Conservation (phyloP, 1,140 invertebrate species). For the Neuroterus valhalla region DNA sequence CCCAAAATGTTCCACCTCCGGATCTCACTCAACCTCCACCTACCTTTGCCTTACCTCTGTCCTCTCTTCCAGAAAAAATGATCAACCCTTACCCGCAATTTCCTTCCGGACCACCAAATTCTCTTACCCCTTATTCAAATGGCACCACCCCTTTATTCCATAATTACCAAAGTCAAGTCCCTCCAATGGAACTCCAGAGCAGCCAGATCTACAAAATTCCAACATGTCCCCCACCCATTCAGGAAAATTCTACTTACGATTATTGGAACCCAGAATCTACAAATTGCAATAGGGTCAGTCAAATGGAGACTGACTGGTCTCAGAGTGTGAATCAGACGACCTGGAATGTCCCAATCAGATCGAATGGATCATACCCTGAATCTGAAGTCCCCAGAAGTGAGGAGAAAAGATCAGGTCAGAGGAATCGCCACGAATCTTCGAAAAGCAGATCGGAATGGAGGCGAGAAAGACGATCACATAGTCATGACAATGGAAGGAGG, state of each 20-base stretch:
- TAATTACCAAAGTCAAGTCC: constrained; percentile 44
- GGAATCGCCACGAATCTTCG: constrained; percentile 15
- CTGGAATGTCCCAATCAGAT: neutral
- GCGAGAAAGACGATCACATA: constrained; percentile 36
- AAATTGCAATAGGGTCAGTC: constrained; percentile 34
- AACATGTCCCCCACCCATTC: neutral
- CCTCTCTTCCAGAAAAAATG: constrained; percentile 28
- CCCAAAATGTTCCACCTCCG: constrained; percentile 55
- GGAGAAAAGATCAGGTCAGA: neutral
- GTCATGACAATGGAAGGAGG: constrained; percentile 39
- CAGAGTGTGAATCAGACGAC: neutral
- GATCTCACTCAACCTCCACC: constrained; percentile 57
- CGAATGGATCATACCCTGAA: neutral
- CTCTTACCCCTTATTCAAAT: constrained; percentile 18
- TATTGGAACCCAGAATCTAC: constrained; percentile 33
- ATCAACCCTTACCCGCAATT: constrained; percentile 4
- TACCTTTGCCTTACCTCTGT: constrained; percentile 54
- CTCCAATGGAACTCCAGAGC: constrained; percentile 36
- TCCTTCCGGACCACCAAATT: constrained; percentile 35
- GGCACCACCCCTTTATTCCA: constrained; percentile 31
- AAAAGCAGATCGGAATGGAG: constrained; percentile 44
- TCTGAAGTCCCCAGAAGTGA: neutral
- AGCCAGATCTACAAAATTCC: constrained; percentile 37
- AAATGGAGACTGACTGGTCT: neutral
- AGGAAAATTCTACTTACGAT: constrained; percentile 34